These are phyloP conservation scores for Heliconius ismenius DNA, from an alignment of 2,888 invertebrate species.

Conservation along the genomic window DNA sequence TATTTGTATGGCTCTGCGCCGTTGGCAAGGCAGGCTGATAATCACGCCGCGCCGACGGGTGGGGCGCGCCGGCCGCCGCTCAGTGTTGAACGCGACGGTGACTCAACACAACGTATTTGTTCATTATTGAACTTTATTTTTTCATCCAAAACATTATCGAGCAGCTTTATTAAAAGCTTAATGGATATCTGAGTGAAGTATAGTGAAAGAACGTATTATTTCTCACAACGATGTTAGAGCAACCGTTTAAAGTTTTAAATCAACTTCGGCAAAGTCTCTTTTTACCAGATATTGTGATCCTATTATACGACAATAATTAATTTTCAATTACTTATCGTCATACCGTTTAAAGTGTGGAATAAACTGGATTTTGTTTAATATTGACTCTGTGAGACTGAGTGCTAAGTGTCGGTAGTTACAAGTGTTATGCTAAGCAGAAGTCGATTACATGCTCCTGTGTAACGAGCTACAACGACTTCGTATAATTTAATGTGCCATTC, in stretches of 20 bases:
- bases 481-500: conserved; percentile 66
- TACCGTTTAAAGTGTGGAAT: conserved; percentile 32
- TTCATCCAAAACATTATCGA: conserved; percentile 32
- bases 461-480: conserved; percentile 38
- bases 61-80: conserved; percentile 67
- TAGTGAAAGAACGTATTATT: conserved; percentile 39
- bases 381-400: conserved; percentile 35
- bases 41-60: conserved; percentile 71
- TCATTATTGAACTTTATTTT: conserved; percentile 34
- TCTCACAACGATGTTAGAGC: conserved; percentile 71
- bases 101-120: conserved; percentile 51
- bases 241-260: conserved; percentile 72
- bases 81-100: conserved; percentile 67
- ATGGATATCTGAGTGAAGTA: conserved; percentile 34
- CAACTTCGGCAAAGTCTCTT: conserved; percentile 67
- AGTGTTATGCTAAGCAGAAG: conserved; percentile 35
- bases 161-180: conserved; percentile 35
- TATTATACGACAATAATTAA: conserved; percentile 77
- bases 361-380: conserved; percentile 40
- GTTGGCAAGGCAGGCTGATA: conserved; percentile 72
- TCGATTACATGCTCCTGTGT: conserved; percentile 34
- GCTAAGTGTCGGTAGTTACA: conserved; percentile 33
- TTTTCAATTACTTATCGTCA: conserved; percentile 23
- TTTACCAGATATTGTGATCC: conserved; percentile 73
- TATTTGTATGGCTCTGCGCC: conserved; percentile 73